Percentiles rank a stretch among this genome's conserved stretches.
Evolutionary conservation across 2,113 vertebrate genomes (phyloP).

Genomic region (Agapornis roseicollis): DNA sequence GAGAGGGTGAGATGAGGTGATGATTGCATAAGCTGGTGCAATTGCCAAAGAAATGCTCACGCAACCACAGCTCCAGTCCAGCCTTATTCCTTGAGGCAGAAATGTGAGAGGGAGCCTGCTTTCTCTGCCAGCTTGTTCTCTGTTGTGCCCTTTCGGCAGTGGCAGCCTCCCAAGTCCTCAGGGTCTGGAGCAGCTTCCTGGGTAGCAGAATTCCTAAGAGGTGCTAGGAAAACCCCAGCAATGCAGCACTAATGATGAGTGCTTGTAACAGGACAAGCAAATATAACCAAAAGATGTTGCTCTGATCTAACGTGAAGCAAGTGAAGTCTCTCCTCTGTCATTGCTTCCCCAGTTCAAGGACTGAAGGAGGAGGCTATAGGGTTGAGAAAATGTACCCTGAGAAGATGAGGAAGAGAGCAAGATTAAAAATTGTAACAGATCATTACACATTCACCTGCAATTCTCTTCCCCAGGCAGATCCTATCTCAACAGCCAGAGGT

Average conservation of each 20-base stretch:
- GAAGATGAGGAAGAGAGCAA: not conserved
- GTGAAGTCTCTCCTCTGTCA: not conserved
- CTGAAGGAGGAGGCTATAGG: not conserved
- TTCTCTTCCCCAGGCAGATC: not conserved
- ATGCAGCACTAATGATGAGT: not conserved
- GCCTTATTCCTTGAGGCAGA: constrained; percentile 2
- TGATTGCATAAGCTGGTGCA: constrained; percentile 43
- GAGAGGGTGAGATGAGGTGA: constrained; percentile 62
- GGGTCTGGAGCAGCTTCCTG: not conserved
- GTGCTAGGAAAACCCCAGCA: constrained; percentile 18
- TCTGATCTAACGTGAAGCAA: not conserved
- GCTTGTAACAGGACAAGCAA: not conserved
- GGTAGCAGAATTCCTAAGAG: not conserved
- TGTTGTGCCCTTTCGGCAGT: not conserved
- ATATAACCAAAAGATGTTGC: not conserved
- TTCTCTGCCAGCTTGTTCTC: not conserved
- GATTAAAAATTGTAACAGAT: not conserved
- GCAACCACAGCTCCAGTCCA: not conserved
- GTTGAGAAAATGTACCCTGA: not conserved
- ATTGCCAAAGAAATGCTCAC: constrained; percentile 41
- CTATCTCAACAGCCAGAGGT: not conserved
- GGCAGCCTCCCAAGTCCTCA: not conserved
- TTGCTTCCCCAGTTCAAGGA: not conserved
- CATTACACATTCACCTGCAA: not conserved
- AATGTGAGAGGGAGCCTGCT: not conserved